Base-by-base conservation (phyloP, 1,140 invertebrate species). In the Pseudomyrmex flavicornis region DNA sequence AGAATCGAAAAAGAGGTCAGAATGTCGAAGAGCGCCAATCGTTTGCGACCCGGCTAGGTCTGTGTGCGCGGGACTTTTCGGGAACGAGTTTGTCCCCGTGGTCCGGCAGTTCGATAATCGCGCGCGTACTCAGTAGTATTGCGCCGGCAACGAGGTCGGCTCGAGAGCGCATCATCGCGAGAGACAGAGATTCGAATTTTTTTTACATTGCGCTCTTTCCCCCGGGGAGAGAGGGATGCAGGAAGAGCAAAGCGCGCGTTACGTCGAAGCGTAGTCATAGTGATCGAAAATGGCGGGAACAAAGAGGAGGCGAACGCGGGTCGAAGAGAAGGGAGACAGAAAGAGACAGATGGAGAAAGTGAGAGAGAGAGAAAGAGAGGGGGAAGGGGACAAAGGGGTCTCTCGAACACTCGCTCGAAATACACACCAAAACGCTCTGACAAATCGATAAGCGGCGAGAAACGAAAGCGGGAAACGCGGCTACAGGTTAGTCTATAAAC, bases 191-290 rank as follows among this genome's bases (percentile, higher is more conserved):
- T 79, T 79, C 65, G 76, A 79, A 79, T 79, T 79, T 69, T 79
- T 79, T 59, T 48, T 63, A 35, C n/a, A 20, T 48, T 52, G 61
- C 15, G 26, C 48, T 22, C 7, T 48, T 4, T 2, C 52, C 35
- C 52, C 65, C 75, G 22, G 35, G 35, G 35, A 35, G 35, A 5
- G 35, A 35, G 4, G 35, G 35, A 35, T 35, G 35, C 35, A 12
- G 44, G 22, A 70, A 54, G 54, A 79, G 65, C 76, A 20, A 66
- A 17, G 74, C 74, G 61, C 26, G 61, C 48, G 74, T 86, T 85
- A 85, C 15, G 22, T 20, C 35, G 58, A 70, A 86, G 22, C 69
- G 56, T 86, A 82, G 80, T 84, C 90, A 77, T 83, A 77, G 83
- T 46, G 80, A 62, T 73, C 75, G 35, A 82, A 83, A 87, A 76